Evolutionary conservation across 2,797 vertebrate genomes (phyloP).

Genomic region (Lacerta viridis): DNA sequence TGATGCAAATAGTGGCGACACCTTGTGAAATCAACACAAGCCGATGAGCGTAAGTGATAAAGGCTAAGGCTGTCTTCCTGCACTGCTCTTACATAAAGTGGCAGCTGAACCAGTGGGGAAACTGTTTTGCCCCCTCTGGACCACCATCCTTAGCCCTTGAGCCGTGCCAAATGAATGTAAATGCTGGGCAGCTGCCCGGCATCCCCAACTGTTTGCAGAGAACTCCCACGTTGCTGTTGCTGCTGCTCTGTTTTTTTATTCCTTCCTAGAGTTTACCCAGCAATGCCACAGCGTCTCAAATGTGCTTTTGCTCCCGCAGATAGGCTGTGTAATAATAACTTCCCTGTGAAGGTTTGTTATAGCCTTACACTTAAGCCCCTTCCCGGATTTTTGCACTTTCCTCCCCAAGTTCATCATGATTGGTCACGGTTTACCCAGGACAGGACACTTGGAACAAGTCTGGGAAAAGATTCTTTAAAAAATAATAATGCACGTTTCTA

Average conservation of each 20-base stretch:
- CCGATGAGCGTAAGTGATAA: slow-evolving; percentile 13
- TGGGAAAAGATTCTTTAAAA: not conserved
- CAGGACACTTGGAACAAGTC: not conserved
- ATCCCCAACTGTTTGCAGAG: not conserved
- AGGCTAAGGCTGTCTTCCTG: not conserved
- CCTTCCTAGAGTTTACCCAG: not conserved
- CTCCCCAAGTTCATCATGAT: not conserved
- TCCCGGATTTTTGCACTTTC: not conserved
- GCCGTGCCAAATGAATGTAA: not conserved
- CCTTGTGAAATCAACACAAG: slow-evolving; percentile 40
- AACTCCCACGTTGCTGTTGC: not conserved
- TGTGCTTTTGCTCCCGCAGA: not conserved
- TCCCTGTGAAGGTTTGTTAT: not conserved
- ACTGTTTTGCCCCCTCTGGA: not conserved
- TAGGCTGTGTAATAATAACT: not conserved
- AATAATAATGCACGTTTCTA: not conserved
- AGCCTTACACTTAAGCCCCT: too few relatives aligned
- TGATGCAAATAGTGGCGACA: not conserved
- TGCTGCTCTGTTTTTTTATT: not conserved
- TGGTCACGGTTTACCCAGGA: not conserved
- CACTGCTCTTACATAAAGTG: not conserved
- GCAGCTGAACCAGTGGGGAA: not conserved
- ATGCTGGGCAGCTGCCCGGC: not conserved
- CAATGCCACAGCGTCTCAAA: not conserved
- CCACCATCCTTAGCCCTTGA: not conserved